Percentiles rank a stretch among this genome's conserved stretches.
Conservation (phyloP, 2,113 vertebrate species). For the Abramis brama region DNA sequence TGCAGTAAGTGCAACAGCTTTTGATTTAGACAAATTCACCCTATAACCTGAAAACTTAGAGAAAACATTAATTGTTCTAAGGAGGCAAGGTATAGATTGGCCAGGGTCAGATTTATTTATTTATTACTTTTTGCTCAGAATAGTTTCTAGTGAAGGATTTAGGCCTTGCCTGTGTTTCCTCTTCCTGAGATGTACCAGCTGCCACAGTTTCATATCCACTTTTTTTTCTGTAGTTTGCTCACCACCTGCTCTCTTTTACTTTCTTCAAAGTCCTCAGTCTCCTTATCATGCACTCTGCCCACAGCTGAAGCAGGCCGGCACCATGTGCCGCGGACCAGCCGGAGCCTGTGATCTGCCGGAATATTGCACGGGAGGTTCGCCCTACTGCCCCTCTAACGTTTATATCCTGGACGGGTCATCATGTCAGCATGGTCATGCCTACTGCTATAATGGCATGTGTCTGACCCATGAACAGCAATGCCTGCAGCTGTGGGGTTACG, state of each 20-base stretch:
- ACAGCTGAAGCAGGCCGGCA: slow-evolving; percentile 87
- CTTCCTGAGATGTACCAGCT: background rate
- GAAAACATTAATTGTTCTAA: no score
- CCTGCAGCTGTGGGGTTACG: slow-evolving; percentile 90
- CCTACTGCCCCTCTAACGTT: slow-evolving; percentile 87
- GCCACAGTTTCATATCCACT: background rate
- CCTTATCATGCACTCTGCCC: background rate
- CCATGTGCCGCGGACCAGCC: slow-evolving; percentile 80
- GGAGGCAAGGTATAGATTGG: no score
- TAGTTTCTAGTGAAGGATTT: background rate
- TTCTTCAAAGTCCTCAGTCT: slow-evolving; percentile 24
- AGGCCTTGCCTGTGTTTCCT: background rate
- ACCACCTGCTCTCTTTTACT: background rate
- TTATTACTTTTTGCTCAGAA: background rate
- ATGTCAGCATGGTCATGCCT: slow-evolving; percentile 81
- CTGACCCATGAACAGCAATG: slow-evolving; percentile 91
- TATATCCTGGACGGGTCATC: slow-evolving; percentile 88
- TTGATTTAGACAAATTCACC: no score
- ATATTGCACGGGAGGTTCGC: slow-evolving; percentile 87
- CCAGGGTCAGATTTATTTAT: no score
- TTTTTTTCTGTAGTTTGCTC: slow-evolving; percentile 25
- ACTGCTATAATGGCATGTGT: slow-evolving; percentile 91
- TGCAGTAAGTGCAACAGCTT: no score
- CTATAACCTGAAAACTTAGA: no score
- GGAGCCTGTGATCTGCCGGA: slow-evolving; percentile 93